Conservation (phyloP, 2,888 invertebrate species). For the Cheilosia variabilis region DNA sequence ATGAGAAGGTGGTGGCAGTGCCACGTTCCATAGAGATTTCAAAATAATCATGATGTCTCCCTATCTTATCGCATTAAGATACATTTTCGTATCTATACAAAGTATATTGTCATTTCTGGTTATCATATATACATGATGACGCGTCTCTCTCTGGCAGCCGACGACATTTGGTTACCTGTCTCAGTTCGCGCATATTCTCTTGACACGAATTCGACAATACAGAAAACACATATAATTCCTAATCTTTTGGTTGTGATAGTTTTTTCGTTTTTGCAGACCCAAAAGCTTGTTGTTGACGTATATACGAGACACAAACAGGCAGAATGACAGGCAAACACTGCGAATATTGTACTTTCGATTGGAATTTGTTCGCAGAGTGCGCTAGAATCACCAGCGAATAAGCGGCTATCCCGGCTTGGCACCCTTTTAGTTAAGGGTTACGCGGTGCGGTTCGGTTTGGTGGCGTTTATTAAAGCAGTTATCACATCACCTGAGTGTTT, state of each 20-base stretch:
- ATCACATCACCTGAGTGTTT: constrained; percentile 8
- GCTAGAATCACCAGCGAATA: constrained; percentile 62
- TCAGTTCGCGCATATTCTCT: constrained; percentile 65
- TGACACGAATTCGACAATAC: constrained; percentile 62
- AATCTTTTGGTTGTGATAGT: constrained; percentile 44
- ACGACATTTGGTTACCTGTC: constrained; percentile 3
- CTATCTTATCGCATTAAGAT: constrained; percentile 49
- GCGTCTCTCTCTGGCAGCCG: neutral
- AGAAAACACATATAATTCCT: constrained; percentile 40
- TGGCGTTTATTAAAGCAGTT: neutral
- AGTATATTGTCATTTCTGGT: constrained; percentile 41
- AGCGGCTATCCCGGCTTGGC: constrained; percentile 48
- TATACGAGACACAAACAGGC: constrained; percentile 13
- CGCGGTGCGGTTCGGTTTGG: constrained; percentile 2
- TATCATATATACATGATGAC: constrained; percentile 18
- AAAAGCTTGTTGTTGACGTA: constrained; percentile 39
- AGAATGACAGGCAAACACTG: neutral
- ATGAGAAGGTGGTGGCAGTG: neutral
- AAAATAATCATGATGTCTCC: constrained; percentile 2
- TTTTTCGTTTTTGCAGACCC: neutral
- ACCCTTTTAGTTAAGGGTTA: constrained; percentile 36
- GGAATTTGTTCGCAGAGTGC: constrained; percentile 16
- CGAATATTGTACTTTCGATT: constrained; percentile 40
- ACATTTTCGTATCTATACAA: constrained; percentile 30
- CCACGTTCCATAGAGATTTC: constrained; percentile 25